Evolutionary conservation across 2,797 vertebrate genomes (phyloP).

Genomic region (Characodon lateralis): DNA sequence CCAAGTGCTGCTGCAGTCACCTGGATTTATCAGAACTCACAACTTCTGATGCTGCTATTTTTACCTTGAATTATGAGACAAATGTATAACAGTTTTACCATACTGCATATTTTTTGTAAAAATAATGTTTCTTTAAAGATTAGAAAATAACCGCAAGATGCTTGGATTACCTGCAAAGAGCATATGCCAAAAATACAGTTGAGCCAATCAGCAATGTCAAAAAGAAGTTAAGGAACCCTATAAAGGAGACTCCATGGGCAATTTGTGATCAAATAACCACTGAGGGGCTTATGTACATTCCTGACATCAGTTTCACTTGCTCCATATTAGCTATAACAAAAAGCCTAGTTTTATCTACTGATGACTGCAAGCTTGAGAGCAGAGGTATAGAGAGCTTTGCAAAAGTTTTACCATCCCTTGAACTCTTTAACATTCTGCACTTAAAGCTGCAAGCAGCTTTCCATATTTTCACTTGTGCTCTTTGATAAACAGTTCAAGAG

Average conservation of each 20-base stretch:
- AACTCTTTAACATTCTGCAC: background rate
- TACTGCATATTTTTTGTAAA: background rate
- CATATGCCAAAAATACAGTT: slow-evolving; percentile 20
- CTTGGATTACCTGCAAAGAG: background rate
- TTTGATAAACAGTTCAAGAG: background rate
- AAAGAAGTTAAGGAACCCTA: slow-evolving; percentile 15
- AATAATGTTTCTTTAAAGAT: background rate
- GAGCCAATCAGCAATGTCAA: slow-evolving; percentile 33
- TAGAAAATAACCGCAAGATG: slow-evolving; percentile 4
- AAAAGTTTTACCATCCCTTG: background rate
- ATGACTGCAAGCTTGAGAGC: background rate
- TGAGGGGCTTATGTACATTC: slow-evolving; percentile 43
- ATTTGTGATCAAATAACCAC: slow-evolving; percentile 46
- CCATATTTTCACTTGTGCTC: background rate
- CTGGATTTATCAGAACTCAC: slow-evolving; percentile 22
- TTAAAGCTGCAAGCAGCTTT: background rate
- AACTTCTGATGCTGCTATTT: background rate
- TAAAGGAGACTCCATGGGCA: slow-evolving; percentile 36
- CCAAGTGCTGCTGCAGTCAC: slow-evolving; percentile 20
- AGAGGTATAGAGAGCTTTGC: background rate
- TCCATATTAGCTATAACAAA: background rate
- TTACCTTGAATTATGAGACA: background rate
- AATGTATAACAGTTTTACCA: background rate
- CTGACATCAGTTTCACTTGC: slow-evolving; percentile 39
- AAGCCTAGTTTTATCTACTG: background rate